Conservation (phyloP, 2,113 vertebrate species). For the Camelus dromedarius region DNA sequence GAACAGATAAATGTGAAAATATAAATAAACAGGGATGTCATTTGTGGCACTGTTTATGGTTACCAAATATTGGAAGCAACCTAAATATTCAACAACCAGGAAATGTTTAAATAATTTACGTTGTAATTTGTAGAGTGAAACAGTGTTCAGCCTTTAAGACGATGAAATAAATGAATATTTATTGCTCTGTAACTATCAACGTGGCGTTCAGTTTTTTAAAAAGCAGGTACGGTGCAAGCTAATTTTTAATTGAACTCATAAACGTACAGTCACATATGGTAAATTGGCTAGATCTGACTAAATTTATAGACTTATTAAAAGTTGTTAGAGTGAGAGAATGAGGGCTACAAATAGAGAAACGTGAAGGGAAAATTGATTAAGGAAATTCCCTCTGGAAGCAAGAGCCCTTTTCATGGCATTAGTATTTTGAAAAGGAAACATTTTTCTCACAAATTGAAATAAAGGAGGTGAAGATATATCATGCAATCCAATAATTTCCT, state of each 20-base stretch:
- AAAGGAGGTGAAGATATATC: not conserved
- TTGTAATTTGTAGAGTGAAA: constrained; percentile 42
- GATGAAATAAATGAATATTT: constrained; percentile 65
- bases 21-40: not conserved
- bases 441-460: constrained; percentile 58
- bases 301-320: constrained; percentile 64
- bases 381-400: constrained; percentile 17
- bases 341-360: constrained; percentile 24
- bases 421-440: not conserved
- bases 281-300: constrained; percentile 45
- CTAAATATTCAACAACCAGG: constrained; percentile 41
- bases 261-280: constrained; percentile 16
- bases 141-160: constrained; percentile 2
- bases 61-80: constrained; percentile 1
- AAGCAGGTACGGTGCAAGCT: constrained; percentile 35
- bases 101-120: constrained; percentile 53
- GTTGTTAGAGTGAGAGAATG: constrained; percentile 33
- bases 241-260: constrained; percentile 59
- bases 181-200: constrained; percentile 43
- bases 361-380: constrained; percentile 14
- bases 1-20: not conserved
- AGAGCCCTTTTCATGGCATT: not conserved
- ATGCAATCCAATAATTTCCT: not conserved
- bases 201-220: constrained; percentile 42
- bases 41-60: not conserved